Evolutionary conservation across 2,888 invertebrate genomes (phyloP).

Genomic region (Epiblema foenella): DNA sequence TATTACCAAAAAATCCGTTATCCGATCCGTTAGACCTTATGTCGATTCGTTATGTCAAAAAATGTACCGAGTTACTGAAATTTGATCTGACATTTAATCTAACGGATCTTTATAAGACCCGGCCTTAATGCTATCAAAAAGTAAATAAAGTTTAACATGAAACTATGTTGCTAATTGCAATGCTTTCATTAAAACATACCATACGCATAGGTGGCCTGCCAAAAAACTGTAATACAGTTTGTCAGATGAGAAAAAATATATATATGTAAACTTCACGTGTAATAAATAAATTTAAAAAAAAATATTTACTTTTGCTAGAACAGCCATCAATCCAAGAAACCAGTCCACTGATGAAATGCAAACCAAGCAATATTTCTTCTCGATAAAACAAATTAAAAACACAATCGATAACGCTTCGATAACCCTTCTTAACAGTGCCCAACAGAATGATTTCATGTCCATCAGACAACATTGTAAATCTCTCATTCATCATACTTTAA

Average conservation of each 20-base stretch:
- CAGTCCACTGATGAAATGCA: constrained; percentile 18
- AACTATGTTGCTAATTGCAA: neutral
- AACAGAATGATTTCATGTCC: constrained; percentile 59
- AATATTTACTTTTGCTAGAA: constrained; percentile 14
- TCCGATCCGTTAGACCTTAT: too few species aligned
- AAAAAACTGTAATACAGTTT: too few species aligned
- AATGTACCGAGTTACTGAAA: too few species aligned
- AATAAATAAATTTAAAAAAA: too few species aligned
- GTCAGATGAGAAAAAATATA: too few species aligned
- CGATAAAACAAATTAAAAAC: constrained; percentile 43
- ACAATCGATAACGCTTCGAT: constrained; percentile 41
- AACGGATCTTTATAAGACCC: too few species aligned
- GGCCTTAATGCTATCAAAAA: too few species aligned
- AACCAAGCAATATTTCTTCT: constrained; percentile 33
- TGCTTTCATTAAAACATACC: neutral
- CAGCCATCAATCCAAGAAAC: constrained; percentile 3
- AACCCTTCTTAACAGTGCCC: constrained; percentile 53
- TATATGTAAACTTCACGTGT: too few species aligned
- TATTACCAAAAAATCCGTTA: too few species aligned
- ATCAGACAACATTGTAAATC: constrained; percentile 62
- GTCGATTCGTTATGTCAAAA: too few species aligned
- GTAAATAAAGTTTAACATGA: neutral
- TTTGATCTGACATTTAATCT: too few species aligned
- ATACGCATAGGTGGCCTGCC: constrained; percentile 13
- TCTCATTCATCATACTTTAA: constrained; percentile 74